Base-by-base conservation (phyloP, 2,797 vertebrate species). In the Cuculus canorus region DNA sequence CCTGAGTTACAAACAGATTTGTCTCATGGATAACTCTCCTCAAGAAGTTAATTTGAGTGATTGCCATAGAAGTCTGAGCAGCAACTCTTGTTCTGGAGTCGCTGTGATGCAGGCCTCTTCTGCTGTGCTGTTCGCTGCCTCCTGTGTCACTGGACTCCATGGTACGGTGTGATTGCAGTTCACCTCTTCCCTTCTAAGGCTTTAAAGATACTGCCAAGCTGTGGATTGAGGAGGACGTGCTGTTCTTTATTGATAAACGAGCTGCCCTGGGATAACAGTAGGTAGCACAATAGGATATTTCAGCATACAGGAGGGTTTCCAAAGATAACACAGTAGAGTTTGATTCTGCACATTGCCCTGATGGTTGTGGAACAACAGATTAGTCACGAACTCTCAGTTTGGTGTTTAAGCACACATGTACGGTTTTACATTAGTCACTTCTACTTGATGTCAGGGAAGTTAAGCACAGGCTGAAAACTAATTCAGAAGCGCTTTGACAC, bases 371-470 rank as follows among this genome's bases (percentile, higher is more conserved):
- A 86, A 82, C 70, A 86, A 79, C 70, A 86, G 70, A 84, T 96
- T 48, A 95, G 85, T 88, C 95, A 92, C 65, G 57, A 75, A 7
- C 79, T 65, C 78, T 71, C 66, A 21, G 61, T 10, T 77, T 3
- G 2, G 59, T 41, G 60, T 89, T 88, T 28, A 47, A 94, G 60
- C 86, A 54, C 68, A 39, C 37, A 15, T 43, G 32, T 59, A 27
- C 43, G 37, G 27, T 81, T 92, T 80, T 76, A 1, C 60, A 76
- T 96, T 93, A 95, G 82, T 69, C 90, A 66, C 82, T 66, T 82
- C 73, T 71, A 56, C 91, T 57, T 93, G 92, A 94, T 59, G 45
- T 92, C 94, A 95, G 81, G 92, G 92, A 68, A 90, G 56, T 91
- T 54, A 69, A 94, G 68, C 56, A 52, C 3, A 2, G 75, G 75